Evolutionary conservation across 2,888 invertebrate species (phyloP), one percentile per base, ranked within the genome.

Genomic region (Ochropacha duplaris): DNA sequence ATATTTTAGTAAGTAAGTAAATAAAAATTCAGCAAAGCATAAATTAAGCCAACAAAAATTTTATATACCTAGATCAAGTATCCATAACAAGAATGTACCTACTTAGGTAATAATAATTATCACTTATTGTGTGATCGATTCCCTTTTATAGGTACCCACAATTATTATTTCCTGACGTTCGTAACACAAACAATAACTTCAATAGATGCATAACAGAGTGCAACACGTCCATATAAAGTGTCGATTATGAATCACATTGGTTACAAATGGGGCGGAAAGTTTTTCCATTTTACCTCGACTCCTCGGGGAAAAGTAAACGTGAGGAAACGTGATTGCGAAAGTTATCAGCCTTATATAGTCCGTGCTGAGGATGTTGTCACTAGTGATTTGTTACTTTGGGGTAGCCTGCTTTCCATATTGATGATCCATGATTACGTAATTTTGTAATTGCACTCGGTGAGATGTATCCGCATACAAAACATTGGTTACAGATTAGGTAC

Each of bases 251-350:
- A 65, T 66, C 63, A 61, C 57, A 71, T 69, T 63, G 60, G 66
- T 65, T 68, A 68, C 66, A 69, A 74, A 74, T 70, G 74, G 71
- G 60, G 69, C 61, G 71, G 78, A 80, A 82, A 79, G 75, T 78
- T 78, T n/a, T 79, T 76, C 73, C 78, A 73, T 75, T 78, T 76
- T 74, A 62, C 71, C 71, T 62, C 44, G 9, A 64, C 55, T 58
- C 73, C 72, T 60, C 57, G n/a, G 57, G 70, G 78, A 72, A 65
- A 62, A 58, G 65, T 68, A 71, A 75, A 78, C 76, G 78, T 69
- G 65, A 52, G 66, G 59, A n/a, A n/a, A 73, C 78, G 78, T 80
- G 78, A 71, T 66, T 73, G 60, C 52, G 62, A 71, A 70, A 65
- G 61, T 66, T 71, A 78, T 74, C 68, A 69, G 62, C 58, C 54